A percentile compares a stretch with the other conserved stretches of the same genome.
These are phyloP conservation scores for Melieria crassipennis DNA, from an alignment of 2,888 invertebrate species.

Conservation along the genomic window DNA sequence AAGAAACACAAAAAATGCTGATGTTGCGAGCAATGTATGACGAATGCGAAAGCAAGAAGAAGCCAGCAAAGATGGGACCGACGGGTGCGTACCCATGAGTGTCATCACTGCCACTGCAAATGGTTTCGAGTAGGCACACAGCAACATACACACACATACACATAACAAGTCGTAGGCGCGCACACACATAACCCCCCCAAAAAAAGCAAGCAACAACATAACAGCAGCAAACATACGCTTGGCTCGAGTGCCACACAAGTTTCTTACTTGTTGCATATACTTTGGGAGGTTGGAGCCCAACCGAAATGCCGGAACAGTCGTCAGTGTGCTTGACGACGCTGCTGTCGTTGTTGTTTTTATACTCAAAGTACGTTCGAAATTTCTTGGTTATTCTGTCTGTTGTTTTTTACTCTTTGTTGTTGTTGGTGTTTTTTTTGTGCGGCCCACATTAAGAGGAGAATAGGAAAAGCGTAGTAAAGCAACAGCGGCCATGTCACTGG, in stretches of 20 bases:
- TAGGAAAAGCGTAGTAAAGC: not conserved
- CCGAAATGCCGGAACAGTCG: not conserved
- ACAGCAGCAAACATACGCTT: too few species aligned
- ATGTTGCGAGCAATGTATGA: not conserved
- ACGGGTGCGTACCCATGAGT: not conserved
- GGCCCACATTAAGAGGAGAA: not conserved
- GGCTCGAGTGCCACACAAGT: not conserved
- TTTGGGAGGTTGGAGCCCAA: not conserved
- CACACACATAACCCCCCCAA: not conserved
- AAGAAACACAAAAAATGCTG: not conserved
- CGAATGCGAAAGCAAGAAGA: not conserved
- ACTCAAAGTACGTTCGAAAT: not conserved
- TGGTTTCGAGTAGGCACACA: not conserved
- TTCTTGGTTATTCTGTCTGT: not conserved
- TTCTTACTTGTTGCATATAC: not conserved
- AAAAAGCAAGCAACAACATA: not conserved
- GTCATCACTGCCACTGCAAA: not conserved
- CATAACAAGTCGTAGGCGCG: not conserved
- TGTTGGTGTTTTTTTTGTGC: not conserved
- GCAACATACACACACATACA: not conserved
- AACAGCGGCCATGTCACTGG: too few species aligned
- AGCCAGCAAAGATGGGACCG: not conserved
- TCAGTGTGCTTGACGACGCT: not conserved
- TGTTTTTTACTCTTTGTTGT: not conserved
- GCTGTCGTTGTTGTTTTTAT: not conserved